Percentiles rank a stretch among this genome's conserved stretches.
These are phyloP conservation scores for Apodemia zela DNA, from an alignment of 2,888 invertebrate species.

Conservation along the genomic window DNA sequence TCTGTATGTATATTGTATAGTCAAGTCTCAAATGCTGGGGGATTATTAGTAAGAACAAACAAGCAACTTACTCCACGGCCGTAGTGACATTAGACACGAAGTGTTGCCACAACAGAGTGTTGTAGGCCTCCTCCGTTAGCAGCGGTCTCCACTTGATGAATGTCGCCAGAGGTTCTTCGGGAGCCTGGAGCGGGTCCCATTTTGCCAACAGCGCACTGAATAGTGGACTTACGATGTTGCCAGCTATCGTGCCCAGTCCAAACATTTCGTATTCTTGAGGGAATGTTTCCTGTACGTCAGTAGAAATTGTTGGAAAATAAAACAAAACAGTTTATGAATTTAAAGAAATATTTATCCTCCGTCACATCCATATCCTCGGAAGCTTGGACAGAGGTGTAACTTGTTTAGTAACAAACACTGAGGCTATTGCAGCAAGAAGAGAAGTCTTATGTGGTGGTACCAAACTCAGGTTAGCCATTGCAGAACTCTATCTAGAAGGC, in stretches of 20 bases:
- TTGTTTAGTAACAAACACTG: too few relatives aligned
- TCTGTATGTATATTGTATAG: too few relatives aligned
- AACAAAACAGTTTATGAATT: too few relatives aligned
- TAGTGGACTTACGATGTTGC: slow-evolving; percentile 91
- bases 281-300: slow-evolving; percentile 44
- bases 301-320: too few relatives aligned
- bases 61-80: slow-evolving; percentile 83
- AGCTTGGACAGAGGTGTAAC: too few relatives aligned
- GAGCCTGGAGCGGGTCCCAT: slow-evolving; percentile 90
- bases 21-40: too few relatives aligned
- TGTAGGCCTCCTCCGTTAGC: slow-evolving; percentile 85
- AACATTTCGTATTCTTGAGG: slow-evolving; percentile 89
- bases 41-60: background rate
- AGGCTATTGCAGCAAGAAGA: too few relatives aligned
- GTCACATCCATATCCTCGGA: too few relatives aligned
- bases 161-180: slow-evolving; percentile 82
- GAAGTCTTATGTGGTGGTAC: too few relatives aligned
- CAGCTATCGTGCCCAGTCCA: slow-evolving; percentile 90
- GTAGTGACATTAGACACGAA: slow-evolving; percentile 92
- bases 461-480: too few relatives aligned
- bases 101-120: slow-evolving; percentile 92
- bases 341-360: too few relatives aligned
- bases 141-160: slow-evolving; percentile 87
- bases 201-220: slow-evolving; percentile 86
- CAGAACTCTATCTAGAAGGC: too few relatives aligned